Conservation (phyloP, 2,888 invertebrate species). For the Chalcosyrphus nemorum region DNA sequence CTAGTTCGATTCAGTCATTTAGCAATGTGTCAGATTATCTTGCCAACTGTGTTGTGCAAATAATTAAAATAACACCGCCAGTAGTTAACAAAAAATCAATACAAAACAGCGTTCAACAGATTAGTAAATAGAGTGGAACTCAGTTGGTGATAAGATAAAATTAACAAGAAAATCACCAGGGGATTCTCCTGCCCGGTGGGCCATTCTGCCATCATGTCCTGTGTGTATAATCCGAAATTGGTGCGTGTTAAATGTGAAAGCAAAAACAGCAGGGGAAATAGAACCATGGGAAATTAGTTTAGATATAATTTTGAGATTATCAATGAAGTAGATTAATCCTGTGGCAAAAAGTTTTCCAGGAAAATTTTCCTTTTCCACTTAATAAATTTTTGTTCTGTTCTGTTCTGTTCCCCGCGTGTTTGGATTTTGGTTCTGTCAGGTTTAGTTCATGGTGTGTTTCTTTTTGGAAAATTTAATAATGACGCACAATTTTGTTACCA, state of each 20-base stretch:
- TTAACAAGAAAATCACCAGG: constrained; percentile 14
- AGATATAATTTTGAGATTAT: neutral
- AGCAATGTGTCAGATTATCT: neutral
- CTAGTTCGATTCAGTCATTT: neutral
- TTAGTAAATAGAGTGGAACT: neutral
- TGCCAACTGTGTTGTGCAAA: neutral
- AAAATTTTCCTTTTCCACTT: constrained; percentile 4
- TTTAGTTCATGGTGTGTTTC: neutral
- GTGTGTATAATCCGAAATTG: neutral
- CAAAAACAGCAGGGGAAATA: neutral
- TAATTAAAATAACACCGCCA: neutral
- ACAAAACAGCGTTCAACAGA: neutral
- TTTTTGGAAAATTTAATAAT: neutral
- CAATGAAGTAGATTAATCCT: neutral
- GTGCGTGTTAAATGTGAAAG: neutral
- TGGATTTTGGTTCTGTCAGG: neutral
- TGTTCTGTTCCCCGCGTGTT: neutral
- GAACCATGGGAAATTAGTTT: neutral
- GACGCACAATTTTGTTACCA: neutral
- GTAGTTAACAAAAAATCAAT: constrained; percentile 2
- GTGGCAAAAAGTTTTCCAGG: neutral
- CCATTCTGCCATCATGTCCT: neutral
- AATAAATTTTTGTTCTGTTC: neutral
- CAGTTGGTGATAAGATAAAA: constrained; percentile 10
- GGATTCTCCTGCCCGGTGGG: neutral